Base-by-base conservation (phyloP, 1,140 invertebrate species). In the Coenobita brevimanus region DNA sequence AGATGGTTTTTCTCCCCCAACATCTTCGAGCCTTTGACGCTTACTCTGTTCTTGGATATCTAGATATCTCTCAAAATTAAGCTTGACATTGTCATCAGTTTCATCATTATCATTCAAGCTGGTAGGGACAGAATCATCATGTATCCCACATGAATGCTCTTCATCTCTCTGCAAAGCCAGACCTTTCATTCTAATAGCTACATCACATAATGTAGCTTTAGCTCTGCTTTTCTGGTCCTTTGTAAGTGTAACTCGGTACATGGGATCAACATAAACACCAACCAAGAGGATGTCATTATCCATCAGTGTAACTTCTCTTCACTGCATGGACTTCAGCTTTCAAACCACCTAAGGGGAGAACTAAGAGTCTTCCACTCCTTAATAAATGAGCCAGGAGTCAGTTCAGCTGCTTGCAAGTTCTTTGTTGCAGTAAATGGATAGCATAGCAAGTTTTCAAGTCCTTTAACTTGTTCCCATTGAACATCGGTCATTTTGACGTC, bases 231-330 rank as follows among this genome's bases (percentile, higher is more conserved):
- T 33, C 43, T 81, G 27, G 2, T 60, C 79, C 57, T 60, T 50
- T 60, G 3, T 62, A 3, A 81, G 57, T 6, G 30, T 60, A 13
- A 60, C 57, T 57, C 79, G 27, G 46, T 81, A 60, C 57, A 60
- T 81, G 24, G 79, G 79, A 85, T 85, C 83, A 33, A 30, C 71
- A 60, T 50, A 60, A n/a, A 85, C 46, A 78, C 17, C 69, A 36
- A 69, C 83, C 46, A 85, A 75, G 38, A 85, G 83, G 21, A 73
- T 75, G 67, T 76, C 83, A 85, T 75, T 76, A 78, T 75, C 83
- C 46, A 78, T 13, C 24, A 79, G 30, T 41, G 2, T 13, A 46
- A 24, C 43, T 50, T 85, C 83, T 76, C 83, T 85, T 30, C 71
- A 21, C 33, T 46, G 36, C 83, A 85, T 85, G 24, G 83, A 85